Evolutionary conservation across 2,888 invertebrate genomes (phyloP).

Genomic region (Bibio marci): DNA sequence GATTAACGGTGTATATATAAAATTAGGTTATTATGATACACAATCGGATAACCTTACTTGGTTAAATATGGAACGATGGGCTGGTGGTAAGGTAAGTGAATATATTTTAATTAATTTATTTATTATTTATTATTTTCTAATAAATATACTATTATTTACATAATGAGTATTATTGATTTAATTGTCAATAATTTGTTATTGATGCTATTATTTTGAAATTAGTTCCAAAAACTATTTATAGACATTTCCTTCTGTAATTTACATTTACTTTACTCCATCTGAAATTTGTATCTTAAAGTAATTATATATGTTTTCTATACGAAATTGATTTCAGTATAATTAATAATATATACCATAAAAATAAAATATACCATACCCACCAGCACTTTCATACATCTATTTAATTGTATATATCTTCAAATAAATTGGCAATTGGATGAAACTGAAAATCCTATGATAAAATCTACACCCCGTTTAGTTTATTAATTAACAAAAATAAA

Average conservation of each 20-base stretch:
- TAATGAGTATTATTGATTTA: background rate
- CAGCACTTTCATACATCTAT: too few relatives aligned
- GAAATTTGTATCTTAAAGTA: too few relatives aligned
- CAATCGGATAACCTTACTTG: conserved; percentile 91
- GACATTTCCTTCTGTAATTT: background rate
- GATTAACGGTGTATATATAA: conserved; percentile 82
- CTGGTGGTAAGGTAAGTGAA: conserved; percentile 40
- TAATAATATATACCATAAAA: too few relatives aligned
- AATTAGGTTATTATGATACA: conserved; percentile 91
- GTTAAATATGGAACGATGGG: conserved; percentile 82
- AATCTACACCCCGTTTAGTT: too few relatives aligned
- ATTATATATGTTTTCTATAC: too few relatives aligned
- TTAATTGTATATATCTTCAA: too few relatives aligned
- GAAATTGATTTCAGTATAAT: too few relatives aligned
- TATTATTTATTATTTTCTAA: background rate
- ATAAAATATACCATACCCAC: too few relatives aligned
- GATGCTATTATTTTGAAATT: background rate
- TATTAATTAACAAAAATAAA: too few relatives aligned
- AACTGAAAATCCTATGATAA: too few relatives aligned
- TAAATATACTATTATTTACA: background rate
- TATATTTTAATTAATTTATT: background rate
- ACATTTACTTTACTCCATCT: background rate
- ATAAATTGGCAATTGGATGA: too few relatives aligned
- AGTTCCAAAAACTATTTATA: background rate
- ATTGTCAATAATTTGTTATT: too few relatives aligned